Base-by-base conservation (phyloP, 1,140 invertebrate genomes). In the Chymomyza costata region DNA sequence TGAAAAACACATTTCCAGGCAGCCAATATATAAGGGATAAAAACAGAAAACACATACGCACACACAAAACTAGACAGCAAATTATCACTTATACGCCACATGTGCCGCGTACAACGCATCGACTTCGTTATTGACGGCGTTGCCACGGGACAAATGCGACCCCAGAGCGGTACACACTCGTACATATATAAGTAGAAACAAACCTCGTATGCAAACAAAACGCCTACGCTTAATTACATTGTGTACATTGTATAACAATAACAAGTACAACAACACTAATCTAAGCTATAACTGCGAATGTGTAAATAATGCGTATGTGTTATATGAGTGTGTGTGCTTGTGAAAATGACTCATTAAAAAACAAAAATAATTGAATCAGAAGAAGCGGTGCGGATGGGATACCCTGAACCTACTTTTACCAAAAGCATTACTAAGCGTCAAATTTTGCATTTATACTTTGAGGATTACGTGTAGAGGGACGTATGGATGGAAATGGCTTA, bases 1-100 rank as follows among this genome's bases (percentile, higher is more conserved):
- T n/a, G n/a, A n/a, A n/a, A n/a, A n/a, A n/a, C n/a, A n/a, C n/a
- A n/a, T n/a, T n/a, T n/a, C n/a, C n/a, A n/a, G n/a, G n/a, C n/a
- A n/a, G n/a, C n/a, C 25, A 19, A 21, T 19, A 15, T 2, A 37
- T 14, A 5, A 34, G 7, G 17, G 37, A 46, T 54, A 61, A 67
- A 41, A 41, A 67, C 64, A 67, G 51, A 57, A 69, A 25, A 25
- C 21, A 25, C n/a, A n/a, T n/a, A n/a, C n/a, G n/a, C n/a, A n/a
- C n/a, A n/a, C n/a, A n/a, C n/a, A n/a, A n/a, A 8, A 25, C 21
- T 3, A 8, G 21, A 8, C 21, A 5, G 8, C 3, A 25, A 69
- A 64, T 68, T 65, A 70, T 70, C 66, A 70, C 66, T 70, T 55
- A 70, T 70, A 70, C 66, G 66, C 60, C 60, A 46, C 66, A 65